phyloP scores from a whole-genome alignment of 2,888 invertebrate species.

The Drosophila suboccidentalis region DNA sequence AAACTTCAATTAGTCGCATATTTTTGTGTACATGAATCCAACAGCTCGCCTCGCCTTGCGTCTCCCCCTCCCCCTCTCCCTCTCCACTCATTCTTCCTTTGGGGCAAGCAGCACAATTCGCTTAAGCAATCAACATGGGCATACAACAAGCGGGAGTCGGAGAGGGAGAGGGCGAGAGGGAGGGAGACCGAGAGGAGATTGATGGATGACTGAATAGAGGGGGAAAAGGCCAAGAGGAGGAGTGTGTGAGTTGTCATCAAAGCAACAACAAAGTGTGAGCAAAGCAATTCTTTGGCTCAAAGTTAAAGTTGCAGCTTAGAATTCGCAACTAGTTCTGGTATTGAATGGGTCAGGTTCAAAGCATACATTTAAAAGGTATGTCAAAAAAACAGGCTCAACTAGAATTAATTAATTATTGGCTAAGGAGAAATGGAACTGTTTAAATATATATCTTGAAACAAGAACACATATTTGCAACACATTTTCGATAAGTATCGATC shows the following conservation, averaged over 20 bases:
- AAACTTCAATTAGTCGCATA: constrained; percentile 67
- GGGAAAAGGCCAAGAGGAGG: not conserved
- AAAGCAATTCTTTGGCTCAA: not conserved
- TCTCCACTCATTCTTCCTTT: not conserved
- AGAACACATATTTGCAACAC: not conserved
- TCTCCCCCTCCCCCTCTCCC: not conserved
- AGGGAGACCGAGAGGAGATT: not conserved
- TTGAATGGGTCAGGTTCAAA: not conserved
- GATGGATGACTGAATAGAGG: constrained; percentile 22
- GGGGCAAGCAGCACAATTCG: constrained; percentile 42
- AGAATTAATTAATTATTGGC: not conserved
- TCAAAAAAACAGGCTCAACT: not conserved
- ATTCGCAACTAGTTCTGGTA: constrained; percentile 1
- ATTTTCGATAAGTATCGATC: not conserved
- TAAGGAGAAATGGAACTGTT: not conserved
- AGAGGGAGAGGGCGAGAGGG: not conserved
- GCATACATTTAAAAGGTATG: too few relatives aligned
- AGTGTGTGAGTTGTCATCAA: constrained; percentile 10
- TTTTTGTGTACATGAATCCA: constrained; percentile 52
- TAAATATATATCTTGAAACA: not conserved
- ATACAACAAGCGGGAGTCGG: not conserved
- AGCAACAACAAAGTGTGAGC: not conserved
- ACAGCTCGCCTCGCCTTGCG: not conserved
- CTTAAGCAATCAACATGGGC: constrained; percentile 59
- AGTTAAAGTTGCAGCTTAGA: not conserved